Evolutionary conservation across 2,888 invertebrate species (phyloP), one percentile per base, ranked within the genome.

Genomic region (Habroteleia sp.): DNA sequence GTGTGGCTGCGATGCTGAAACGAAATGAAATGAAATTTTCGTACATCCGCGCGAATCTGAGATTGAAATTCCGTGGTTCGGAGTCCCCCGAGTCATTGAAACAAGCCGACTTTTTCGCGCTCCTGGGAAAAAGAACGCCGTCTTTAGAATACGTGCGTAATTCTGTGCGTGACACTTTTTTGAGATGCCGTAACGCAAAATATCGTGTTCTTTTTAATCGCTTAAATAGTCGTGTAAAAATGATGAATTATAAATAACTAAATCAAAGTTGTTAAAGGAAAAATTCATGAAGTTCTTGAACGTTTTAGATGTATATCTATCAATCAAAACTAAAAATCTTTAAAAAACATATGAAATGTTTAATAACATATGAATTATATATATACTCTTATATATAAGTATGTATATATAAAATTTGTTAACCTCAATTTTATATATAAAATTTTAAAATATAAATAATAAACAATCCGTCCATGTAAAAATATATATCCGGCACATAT

Each of bases 11-110:
- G 20, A 16, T 35, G n/a, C n/a, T n/a, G n/a, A n/a, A 42, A 52
- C 52, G 37, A 44, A 52, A 44, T 48, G 66, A 74, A 74, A 74
- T 66, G 73, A 74, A 74, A 74, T 74, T 74, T 66, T 74, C 73
- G 73, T 66, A 65, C 58, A 66, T 33, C 54, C 60, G 46, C 33
- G 66, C 27, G 60, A 25, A 66, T 66, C 65, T 66, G 73, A 66
- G 73, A 74, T 74, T 74, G 73, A 66, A 74, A 74, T 74, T 74
- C 73, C 58, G 73, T 58, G 41, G 41, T 52, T 52, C 41, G 52
- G n/a, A 46, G 44, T 74, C 73, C 66, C 73, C 23, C 62, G 73
- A 65, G 73, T 73, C 73, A 73, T 73, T 44, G 73, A 37, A 62
- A 52, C 65, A 54, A 54, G 37, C 58, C 27, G 73, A 66, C 44